phyloP scores from a whole-genome alignment of 2,797 vertebrate genomes.

The Rhinoraja longicauda region DNA sequence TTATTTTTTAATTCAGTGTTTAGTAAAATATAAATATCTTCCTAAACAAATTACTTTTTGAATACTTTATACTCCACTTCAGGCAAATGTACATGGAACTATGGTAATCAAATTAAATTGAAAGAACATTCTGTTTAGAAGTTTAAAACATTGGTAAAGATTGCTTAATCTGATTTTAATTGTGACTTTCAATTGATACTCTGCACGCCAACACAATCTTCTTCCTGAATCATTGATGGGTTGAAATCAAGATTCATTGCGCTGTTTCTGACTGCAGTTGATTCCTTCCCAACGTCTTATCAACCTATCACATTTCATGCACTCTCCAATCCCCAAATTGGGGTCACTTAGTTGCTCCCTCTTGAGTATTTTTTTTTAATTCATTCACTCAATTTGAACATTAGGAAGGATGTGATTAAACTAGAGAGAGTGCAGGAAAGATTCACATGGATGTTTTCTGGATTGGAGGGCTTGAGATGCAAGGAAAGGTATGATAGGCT shows the following conservation, averaged over 20 bases:
- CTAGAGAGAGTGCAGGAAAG: no score
- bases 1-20: slow-evolving; percentile 36
- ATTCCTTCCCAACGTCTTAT: background rate
- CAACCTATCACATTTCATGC: background rate
- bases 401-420: no score
- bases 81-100: background rate
- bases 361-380: background rate
- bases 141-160: background rate
- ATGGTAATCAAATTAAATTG: slow-evolving; percentile 22
- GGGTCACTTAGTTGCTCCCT: background rate
- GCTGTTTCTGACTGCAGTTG: background rate
- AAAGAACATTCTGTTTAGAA: background rate
- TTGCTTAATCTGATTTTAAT: background rate
- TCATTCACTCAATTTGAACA: no score
- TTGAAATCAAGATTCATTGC: background rate
- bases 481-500: no score
- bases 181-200: background rate
- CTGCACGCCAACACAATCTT: no score
- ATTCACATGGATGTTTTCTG: no score
- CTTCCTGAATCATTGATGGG: background rate
- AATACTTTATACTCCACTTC: background rate
- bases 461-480: no score
- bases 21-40: background rate
- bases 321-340: background rate
- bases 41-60: slow-evolving; percentile 26